Evolutionary conservation across 2,113 vertebrate genomes (phyloP).

Genomic region (Nothocercus julius): DNA sequence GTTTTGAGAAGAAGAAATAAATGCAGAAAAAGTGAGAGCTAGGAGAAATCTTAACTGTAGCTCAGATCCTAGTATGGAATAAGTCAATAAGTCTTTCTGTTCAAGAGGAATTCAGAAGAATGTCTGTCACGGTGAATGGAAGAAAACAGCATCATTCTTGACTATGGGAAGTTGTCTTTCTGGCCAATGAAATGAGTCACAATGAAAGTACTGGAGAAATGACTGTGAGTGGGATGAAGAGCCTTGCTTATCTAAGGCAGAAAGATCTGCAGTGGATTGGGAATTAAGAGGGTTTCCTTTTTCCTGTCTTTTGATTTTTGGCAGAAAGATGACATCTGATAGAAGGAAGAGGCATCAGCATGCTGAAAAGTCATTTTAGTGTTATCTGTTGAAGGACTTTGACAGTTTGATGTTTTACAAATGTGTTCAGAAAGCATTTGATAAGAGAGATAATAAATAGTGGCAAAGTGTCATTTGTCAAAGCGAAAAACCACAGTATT

Average conservation of each 20-base stretch:
- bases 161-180: neutral
- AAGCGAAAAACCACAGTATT: neutral
- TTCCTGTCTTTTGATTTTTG: neutral
- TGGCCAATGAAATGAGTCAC: neutral
- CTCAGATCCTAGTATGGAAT: neutral
- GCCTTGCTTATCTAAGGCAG: slow-evolving; percentile 1
- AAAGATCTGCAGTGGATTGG: neutral
- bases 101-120: neutral
- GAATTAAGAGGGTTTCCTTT: neutral
- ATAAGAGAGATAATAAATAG: neutral
- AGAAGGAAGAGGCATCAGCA: neutral
- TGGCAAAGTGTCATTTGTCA: neutral
- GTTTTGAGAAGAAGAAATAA: neutral
- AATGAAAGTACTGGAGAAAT: neutral
- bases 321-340: slow-evolving; percentile 14
- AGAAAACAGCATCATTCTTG: neutral
- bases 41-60: neutral
- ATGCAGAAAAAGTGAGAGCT: neutral
- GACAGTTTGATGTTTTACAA: neutral
- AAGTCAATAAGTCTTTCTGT: neutral
- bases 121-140: neutral
- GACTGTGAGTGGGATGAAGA: neutral
- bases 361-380: neutral
- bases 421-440: neutral
- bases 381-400: slow-evolving; percentile 43